Base-by-base conservation (phyloP, 53 echinoderm and acorn worm genomes). In the Apostichopus leukothele region DNA sequence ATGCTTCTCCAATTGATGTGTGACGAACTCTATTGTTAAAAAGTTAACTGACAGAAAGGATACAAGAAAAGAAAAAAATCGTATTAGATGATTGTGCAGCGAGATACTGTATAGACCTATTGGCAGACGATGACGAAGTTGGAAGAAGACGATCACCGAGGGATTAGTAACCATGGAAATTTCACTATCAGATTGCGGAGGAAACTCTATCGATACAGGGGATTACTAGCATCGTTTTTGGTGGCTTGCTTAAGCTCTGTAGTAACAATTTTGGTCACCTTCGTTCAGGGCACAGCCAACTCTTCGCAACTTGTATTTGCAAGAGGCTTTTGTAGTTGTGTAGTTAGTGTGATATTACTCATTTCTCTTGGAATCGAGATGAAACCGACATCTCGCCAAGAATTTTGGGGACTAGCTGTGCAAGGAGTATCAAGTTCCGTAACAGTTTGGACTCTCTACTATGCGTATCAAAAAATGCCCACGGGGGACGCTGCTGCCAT, bases 391-490 rank as follows among this genome's bases (percentile, higher is more conserved):
- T 67, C 66, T 21, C 39, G 57, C 13, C 16, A 39, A 26, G 85
- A 85, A 8, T 50, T 85, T 4, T 50, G 67, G 50, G 22, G 6
- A 8, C 67, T 67, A 4, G 23, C 50, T 11, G 9, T 85, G 16
- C 27, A 63, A 18, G 50, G 66, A 4, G 21, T 85, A 22, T 60
- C 39, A 39, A 16, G 26, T 22, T 59, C 16, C 23, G 26, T 50
- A 16, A 50, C 1, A 18, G 4, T 85, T 7, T 67, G 16, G 27
- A 16, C 50, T 26, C 11, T 27, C 16, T 63, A 67, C 85, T 85
- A 85, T 51, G 63, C 85, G 5, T 85, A 85, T 66, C 66, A 63
- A 25, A 63, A 85, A 7, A 85, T 85, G 85, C 66, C 85, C 4
- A 50, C 85, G 25, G 85, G 66, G 50, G 85, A 85, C 67, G 85